Base-by-base conservation (phyloP, 2,888 invertebrate genomes). In the Scrobipalpa atriplicella region DNA sequence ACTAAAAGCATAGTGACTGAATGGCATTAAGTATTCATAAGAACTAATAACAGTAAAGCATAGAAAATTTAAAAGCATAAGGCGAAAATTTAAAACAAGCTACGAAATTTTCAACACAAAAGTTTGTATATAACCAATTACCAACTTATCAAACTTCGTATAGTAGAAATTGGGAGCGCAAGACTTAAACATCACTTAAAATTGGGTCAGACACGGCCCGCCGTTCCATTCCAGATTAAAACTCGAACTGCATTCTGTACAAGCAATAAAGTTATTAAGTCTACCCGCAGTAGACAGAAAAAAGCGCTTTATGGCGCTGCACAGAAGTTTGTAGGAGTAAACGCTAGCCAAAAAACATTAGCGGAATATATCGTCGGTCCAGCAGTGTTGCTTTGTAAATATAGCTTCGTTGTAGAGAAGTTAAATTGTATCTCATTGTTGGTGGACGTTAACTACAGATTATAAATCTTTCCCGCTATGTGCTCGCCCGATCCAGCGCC, bases 391-490 rank as follows among this genome's bases (percentile, higher is more conserved):
- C 82, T 85, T 86, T 84, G 84, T 82, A 85, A 88, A 88, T 85
- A 85, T 84, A 75, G 81, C 77, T 81, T 78, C 79, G 85, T 79
- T 81, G 81, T 75, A 77, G 78, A 72, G 79, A 84, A 85, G 87
- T 86, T 86, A 86, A 87, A 89, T 86, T 87, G 86, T 89, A 85
- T 87, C 86, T 87, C 88, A 87, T 88, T 88, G 89, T 88, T 83
- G 80, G 79, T 72, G 82, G 83, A 85, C 86, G 84, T 86, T 89
- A 87, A 88, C 84, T 85, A 84, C 86, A 79, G 83, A 87, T 85
- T 86, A 84, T 90, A 90, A 89, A 89, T 90, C 85, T 88, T 77
- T 76, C 79, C 73, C 74, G 77, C 81, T 78, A 81, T 73, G 76
- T 72, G 71, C 76, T 69, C 73, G 74, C 69, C 72, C 29, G 16